Percentiles rank a stretch among this genome's conserved stretches.
phyloP scores from a whole-genome alignment of 1,140 invertebrate species.

The Caenorhabditis briggsae region DNA sequence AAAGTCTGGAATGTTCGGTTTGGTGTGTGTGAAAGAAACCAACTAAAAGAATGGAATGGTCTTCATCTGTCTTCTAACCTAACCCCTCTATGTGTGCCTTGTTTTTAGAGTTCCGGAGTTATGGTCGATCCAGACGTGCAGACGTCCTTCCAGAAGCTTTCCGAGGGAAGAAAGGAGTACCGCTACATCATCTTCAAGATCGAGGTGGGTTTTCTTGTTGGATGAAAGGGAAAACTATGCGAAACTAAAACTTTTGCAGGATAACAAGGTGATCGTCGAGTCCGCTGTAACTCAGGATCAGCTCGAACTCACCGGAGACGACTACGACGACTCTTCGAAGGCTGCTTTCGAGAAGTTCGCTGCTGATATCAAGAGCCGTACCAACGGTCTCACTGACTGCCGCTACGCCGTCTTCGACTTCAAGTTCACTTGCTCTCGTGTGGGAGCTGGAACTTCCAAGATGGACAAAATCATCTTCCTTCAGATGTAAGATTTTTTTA shows the following conservation, averaged over 20 bases:
- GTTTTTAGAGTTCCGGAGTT: slow-evolving; percentile 64
- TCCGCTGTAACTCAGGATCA: slow-evolving; percentile 73
- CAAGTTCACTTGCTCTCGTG: slow-evolving; percentile 76
- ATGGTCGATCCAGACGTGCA: slow-evolving; percentile 68
- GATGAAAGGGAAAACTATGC: not conserved
- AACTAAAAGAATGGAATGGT: slow-evolving; percentile 43
- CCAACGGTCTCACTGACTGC: slow-evolving; percentile 74
- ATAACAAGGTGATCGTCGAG: slow-evolving; percentile 77
- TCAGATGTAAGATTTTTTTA: slow-evolving; percentile 66
- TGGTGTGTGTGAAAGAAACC: not conserved
- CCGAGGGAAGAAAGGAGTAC: slow-evolving; percentile 67
- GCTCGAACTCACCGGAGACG: slow-evolving; percentile 68
- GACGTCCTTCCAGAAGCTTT: slow-evolving; percentile 62
- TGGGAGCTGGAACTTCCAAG: slow-evolving; percentile 76
- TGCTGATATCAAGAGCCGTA: slow-evolving; percentile 74
- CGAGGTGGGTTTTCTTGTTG: slow-evolving; percentile 59
- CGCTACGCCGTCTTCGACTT: slow-evolving; percentile 78
- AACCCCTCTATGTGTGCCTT: slow-evolving; percentile 41
- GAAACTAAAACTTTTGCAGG: slow-evolving; percentile 63
- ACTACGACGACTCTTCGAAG: slow-evolving; percentile 78
- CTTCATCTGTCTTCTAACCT: slow-evolving; percentile 13
- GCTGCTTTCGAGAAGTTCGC: slow-evolving; percentile 77
- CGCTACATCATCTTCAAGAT: slow-evolving; percentile 71
- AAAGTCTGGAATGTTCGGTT: slow-evolving; percentile 27
- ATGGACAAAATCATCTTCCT: slow-evolving; percentile 78